Evolutionary conservation across 2,888 invertebrate genomes (phyloP), one percentile per base, ranked within the genome.

Genomic region (Drosophila planitibia): DNA sequence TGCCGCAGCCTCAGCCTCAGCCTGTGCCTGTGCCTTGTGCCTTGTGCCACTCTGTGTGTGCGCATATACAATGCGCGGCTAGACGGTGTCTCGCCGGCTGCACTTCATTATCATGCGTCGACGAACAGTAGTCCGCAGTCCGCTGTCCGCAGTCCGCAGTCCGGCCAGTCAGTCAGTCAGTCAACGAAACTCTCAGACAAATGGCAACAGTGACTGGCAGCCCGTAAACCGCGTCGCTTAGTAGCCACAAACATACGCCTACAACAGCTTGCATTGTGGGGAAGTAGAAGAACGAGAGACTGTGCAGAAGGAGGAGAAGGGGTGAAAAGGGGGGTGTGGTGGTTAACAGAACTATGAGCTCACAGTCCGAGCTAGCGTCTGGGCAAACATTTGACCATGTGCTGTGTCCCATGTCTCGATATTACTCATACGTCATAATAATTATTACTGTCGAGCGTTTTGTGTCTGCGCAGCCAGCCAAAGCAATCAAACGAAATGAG

Each of bases 71-170:
- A 86, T 83, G 82, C 82, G 82, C 85, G 92, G 92, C 92, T 92
- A 92, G 92, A 92, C 92, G 91, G 78, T 91, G 92, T 92, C 92
- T 92, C 87, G 92, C 92, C 92, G 90, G 87, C 74, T 91, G 92
- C 91, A 91, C 90, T 91, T 91, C 91, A 91, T 90, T 87, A 89
- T 90, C 91, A 88, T 91, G 85, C 81, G 85, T 87, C 87, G 78
- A 83, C 81, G 70, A 83, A 71, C 85, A 79, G 89, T 70, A 73
- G 83, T 69, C 79, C 61, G 65, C 59, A 59, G 78, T 80, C 80
- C 70, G 68, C 64, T 59, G 59, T 78, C 67, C 55, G 74, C 74
- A 69, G 63, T 67, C 66, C 25, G 64, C 35, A 7, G 49, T 65
- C 63, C 73, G 52, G 65, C 62, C 70, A 74, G 70, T 71, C 79